Base-by-base conservation (phyloP, 2,888 invertebrate species). In the Fragum fragum region DNA sequence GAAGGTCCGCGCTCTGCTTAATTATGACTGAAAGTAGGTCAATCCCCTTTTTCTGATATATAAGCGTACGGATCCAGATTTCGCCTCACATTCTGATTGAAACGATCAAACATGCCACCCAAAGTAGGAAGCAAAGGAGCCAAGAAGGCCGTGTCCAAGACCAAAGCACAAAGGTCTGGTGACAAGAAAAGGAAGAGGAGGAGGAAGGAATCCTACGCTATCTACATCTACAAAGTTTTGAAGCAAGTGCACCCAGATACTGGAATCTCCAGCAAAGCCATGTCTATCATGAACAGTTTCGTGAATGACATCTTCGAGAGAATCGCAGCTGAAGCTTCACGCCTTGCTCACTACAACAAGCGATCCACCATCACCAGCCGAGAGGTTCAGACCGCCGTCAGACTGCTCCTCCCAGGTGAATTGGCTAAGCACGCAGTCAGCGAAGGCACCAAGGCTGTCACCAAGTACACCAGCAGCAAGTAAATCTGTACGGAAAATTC, bases 301-400 rank as follows among this genome's bases (percentile, higher is more conserved):
- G 92, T 93, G 53, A 93, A 93, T 73, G 93, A 93, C 79, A 89
- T 93, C 74, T 93, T 93, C 76, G 93, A 93, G 78, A 76, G 92
- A 66, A 90, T 93, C 32, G 32, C 32, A 3, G 32, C 32, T 6
- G 32, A 36, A 36, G 32, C 32, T 9, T 36, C 32, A 3, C 63
- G 92, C 93, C 88, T 93, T 14, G 89, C 91, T 53, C 84, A 87
- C 73, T 86, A 84, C 81, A 84, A 82, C 83, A 86, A 84, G 73
- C 71, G 81, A 83, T 92, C 81, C 82, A 90, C 90, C 77, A 95
- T 97, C 91, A 96, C 96, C 0, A 96, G 96, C 83, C 95, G 96
- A 74, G 97, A 97, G 87, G 96, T 97, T 16, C 96, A 97, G 90
- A 96, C 96, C 0, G 96, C 97, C 0, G 96, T 97, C 0, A 95